Conservation (phyloP, 2,888 invertebrate species). For the Drosophila eohydei region DNA sequence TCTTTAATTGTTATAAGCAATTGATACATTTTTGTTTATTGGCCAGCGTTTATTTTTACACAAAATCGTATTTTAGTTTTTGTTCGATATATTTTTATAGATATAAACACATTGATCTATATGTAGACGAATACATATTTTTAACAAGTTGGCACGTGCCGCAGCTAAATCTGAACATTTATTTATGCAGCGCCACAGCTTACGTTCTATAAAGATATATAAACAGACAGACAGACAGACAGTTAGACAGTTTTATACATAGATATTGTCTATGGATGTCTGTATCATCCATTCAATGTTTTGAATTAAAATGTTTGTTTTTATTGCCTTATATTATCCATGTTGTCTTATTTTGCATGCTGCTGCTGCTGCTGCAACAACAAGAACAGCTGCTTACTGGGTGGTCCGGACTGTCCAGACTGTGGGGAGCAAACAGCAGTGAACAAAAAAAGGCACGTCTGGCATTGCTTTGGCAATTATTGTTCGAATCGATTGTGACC, state of each 20-base stretch:
- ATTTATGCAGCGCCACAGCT: conserved; percentile 29
- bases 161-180: conserved; percentile 62
- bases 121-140: conserved; percentile 47
- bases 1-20: conserved; percentile 58
- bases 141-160: conserved; percentile 70
- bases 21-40: conserved; percentile 52
- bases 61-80: conserved; percentile 22
- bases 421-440: neutral
- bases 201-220: conserved; percentile 13
- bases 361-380: conserved; percentile 21
- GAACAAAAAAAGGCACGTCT: conserved; percentile 35
- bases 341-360: conserved; percentile 22
- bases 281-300: conserved; percentile 33
- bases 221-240: conserved; percentile 18
- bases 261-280: conserved; percentile 27
- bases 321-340: conserved; percentile 40
- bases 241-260: conserved; percentile 34
- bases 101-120: conserved; percentile 30
- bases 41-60: conserved; percentile 47
- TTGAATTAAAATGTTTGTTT: conserved; percentile 44
- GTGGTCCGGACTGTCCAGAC: conserved; percentile 47
- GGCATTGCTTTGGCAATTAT: conserved; percentile 8
- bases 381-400: conserved; percentile 33
- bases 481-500: conserved; percentile 7
- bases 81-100: conserved; percentile 26